Conservation (phyloP, 2,797 vertebrate genomes). For the Eutrigla gurnardus region DNA sequence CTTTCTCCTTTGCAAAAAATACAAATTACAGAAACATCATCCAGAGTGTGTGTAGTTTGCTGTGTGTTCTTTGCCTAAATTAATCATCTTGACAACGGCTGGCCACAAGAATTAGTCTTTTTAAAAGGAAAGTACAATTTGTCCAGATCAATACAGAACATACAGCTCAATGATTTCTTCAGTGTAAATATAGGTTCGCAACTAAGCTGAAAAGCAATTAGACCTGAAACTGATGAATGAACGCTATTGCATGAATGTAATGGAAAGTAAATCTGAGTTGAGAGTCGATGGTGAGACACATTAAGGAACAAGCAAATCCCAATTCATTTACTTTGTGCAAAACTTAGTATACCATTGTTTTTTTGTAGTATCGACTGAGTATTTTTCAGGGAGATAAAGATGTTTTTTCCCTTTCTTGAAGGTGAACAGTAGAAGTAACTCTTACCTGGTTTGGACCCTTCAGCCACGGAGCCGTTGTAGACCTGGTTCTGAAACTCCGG, state of each 20-base stretch:
- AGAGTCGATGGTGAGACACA: too few species aligned
- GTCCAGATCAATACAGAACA: conserved; percentile 5
- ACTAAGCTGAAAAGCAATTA: not conserved
- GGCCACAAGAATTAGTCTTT: not conserved
- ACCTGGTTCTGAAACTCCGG: conserved; percentile 96
- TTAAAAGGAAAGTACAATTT: not conserved
- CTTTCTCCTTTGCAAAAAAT: not conserved
- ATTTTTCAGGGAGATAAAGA: too few species aligned
- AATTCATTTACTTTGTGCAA: too few species aligned
- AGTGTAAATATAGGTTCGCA: conserved; percentile 4
- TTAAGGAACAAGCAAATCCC: too few species aligned
- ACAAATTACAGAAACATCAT: not conserved
- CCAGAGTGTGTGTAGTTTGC: not conserved
- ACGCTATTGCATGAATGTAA: too few species aligned
- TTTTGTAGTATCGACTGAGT: too few species aligned
- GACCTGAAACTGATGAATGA: not conserved
- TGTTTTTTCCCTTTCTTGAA: too few species aligned
- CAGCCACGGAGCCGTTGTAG: conserved; percentile 97
- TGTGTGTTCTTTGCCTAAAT: not conserved
- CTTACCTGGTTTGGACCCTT: conserved; percentile 97
- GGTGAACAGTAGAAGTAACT: not conserved
- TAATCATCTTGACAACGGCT: not conserved
- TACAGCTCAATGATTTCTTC: not conserved
- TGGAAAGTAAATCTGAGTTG: too few species aligned
- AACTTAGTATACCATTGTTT: too few species aligned